Evolutionary conservation across 2,113 vertebrate genomes (phyloP), one percentile per base, ranked within the genome.

Genomic region (Ginglymostoma cirratum): DNA sequence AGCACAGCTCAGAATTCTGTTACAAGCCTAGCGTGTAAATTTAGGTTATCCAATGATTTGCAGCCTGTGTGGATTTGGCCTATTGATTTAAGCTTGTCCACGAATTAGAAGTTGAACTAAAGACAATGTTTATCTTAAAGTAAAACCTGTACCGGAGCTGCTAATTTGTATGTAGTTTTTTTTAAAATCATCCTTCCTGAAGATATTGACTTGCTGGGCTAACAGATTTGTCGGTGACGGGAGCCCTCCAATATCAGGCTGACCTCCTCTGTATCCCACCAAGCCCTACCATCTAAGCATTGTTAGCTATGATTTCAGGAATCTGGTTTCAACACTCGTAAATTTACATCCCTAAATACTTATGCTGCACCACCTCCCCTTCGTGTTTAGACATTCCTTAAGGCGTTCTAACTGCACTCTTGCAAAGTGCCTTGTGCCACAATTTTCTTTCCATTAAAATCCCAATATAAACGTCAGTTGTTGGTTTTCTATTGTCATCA

Each of bases 251-350:
- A 24, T 30, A 27, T 12, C 45, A 89, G 17, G 1, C 80, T 83
- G 5, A 14, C 76, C 5, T 66, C 19, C 70, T 72, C 70, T 96
- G 52, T 96, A 30, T 69, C 90, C 96, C 96, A 92, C 95, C 66
- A 96, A 83, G 95, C 95, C 96, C 45, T n/a, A 4, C 17, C 86
- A 69, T n/a, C 69, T 90, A 95, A 70, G 95, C 96, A 96, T 96
- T 80, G 48, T 23, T 72, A 15, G 42, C 61, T 76, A 70, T 45
- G 52, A 45, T 96, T 96, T 87, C 83, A 96, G 15, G 66, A 96
- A 42, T 38, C 76, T 70, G 66, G 87, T 14, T n/a, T 19, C 15
- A 52, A 89, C 48, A 89, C 86, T 45, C 12, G n/a, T 55, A 24
- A 24, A 89, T 70, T 94, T 45, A 72, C 38, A 80, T 66, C 83